Conservation (phyloP, 2,888 invertebrate species). For the Caradrina kadenii region DNA sequence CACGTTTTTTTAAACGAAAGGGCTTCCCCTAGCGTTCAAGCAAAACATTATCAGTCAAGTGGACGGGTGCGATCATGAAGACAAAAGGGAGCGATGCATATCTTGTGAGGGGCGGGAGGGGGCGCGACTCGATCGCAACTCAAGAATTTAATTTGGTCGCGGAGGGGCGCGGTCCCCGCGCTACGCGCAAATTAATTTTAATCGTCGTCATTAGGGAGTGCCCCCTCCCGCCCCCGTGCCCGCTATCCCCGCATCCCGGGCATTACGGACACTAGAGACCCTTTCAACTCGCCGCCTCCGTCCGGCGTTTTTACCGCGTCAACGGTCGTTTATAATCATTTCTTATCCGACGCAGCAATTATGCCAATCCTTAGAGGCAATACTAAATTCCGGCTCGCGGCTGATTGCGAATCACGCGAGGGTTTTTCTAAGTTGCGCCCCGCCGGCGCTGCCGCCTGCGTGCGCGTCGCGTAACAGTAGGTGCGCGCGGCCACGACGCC, state of each 20-base stretch:
- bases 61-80: constrained; percentile 67
- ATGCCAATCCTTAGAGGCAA: constrained; percentile 65
- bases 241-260: constrained; percentile 1
- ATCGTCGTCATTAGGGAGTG: constrained; percentile 84
- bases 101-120: constrained; percentile 25
- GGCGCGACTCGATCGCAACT: constrained; percentile 66
- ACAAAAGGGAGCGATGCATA: constrained; percentile 65
- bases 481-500: neutral
- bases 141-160: constrained; percentile 84
- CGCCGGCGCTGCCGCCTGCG: neutral
- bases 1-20: constrained; percentile 44
- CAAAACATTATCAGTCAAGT: constrained; percentile 76
- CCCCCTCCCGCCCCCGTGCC: constrained; percentile 23
- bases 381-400: constrained; percentile 64
- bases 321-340: constrained; percentile 61
- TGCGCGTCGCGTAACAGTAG: neutral
- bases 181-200: constrained; percentile 87
- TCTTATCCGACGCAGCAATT: constrained; percentile 64
- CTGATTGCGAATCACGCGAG: constrained; percentile 63
- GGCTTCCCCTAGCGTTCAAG: constrained; percentile 52
- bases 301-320: constrained; percentile 63
- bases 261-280: constrained; percentile 53
- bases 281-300: constrained; percentile 69
- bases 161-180: constrained; percentile 53
- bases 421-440: constrained; percentile 46